Evolutionary conservation across 2,113 vertebrate species (phyloP).

Genomic region (Hystrix brachyura): DNA sequence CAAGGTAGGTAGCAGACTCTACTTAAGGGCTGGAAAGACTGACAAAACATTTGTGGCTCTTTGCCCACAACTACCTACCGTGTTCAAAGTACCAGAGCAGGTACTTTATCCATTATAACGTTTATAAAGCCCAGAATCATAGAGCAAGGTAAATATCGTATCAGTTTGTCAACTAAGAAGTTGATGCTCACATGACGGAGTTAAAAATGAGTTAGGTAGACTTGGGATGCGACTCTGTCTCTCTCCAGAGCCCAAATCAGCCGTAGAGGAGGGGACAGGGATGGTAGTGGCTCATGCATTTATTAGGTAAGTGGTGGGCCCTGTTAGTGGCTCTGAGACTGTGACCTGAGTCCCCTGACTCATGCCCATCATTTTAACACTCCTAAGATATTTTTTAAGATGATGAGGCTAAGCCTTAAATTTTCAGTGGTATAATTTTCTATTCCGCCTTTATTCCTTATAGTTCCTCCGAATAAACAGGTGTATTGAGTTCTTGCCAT

Average conservation of each 20-base stretch:
- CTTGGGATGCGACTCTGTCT: background rate
- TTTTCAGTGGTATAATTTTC: background rate
- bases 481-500: background rate
- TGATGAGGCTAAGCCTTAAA: background rate
- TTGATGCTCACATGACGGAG: slow-evolving; percentile 4
- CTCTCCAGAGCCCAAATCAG: background rate
- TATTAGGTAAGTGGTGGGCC: background rate
- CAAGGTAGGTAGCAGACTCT: background rate
- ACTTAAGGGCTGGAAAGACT: background rate
- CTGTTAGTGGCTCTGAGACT: background rate
- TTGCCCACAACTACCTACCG: background rate
- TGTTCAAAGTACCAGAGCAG: background rate
- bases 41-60: background rate
- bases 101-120: background rate
- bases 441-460: background rate
- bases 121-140: background rate
- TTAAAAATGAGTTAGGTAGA: background rate
- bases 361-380: background rate
- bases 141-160: background rate
- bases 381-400: background rate
- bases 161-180: background rate
- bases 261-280: background rate
- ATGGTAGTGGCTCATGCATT: background rate
- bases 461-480: background rate
- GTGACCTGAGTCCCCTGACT: no score